Evolutionary conservation across 1,140 invertebrate genomes (phyloP), one percentile per base, ranked within the genome.

Genomic region (Drosophila athabasca): DNA sequence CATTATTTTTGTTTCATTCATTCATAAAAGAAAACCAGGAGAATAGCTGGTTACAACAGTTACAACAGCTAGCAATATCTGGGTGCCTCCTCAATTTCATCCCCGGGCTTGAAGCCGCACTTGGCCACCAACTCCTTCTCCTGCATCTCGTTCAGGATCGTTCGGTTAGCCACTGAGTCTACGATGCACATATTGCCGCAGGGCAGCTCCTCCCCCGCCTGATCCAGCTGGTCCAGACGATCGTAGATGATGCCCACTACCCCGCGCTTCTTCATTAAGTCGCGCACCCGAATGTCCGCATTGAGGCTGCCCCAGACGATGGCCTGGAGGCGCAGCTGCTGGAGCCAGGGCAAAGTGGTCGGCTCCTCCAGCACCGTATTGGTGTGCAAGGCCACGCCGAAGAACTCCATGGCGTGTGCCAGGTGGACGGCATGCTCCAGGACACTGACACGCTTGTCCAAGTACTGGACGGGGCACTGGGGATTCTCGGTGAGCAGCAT

Each of bases 301-400:
- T 48, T 53, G 0, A 9, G 2, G 0, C 19, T 2, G 1, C 83
- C 84, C 43, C 68, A 88, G 6, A 29, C 46, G 1, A 77, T 1
- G 0, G 49, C 15, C 2, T 59, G 11, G 19, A 88, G 26, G 3
- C 48, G 46, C 6, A 73, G 35, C 7, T 59, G 62, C 0, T 46
- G 53, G 0, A 88, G 41, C 2, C 49, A 3, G 91, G 93, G 91
- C 96, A 94, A 15, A 1, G 51, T 17, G 0, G 93, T 93, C 3
- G 95, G 93, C 91, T 98, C 95, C 43, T 95, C 91, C 15, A 98
- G 92, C 55, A 99, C 92, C 79, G 97, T 96, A 91, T 97, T 96
- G 0, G 97, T 96, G 80, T 98, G 96, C 0, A 97, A 95, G 72
- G 96, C 96, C 44, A 99, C 94, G 9, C 98, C 98, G 60, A 97